A percentile compares a stretch with the other conserved stretches of the same genome.
These are phyloP conservation scores for Orthosia gothica DNA, from an alignment of 2,888 invertebrate species.

Conservation along the genomic window DNA sequence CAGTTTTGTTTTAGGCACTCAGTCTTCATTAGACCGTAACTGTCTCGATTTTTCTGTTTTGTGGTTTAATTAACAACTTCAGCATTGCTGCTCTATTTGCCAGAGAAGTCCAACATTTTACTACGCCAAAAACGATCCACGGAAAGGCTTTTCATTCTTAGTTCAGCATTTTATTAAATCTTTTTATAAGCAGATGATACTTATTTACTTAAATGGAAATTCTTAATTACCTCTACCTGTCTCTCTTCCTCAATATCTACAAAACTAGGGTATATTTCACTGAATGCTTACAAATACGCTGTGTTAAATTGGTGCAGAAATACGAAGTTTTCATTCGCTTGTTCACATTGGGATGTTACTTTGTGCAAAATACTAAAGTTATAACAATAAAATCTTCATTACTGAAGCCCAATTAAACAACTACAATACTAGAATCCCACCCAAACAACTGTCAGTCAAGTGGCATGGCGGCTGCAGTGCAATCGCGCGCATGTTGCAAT, in stretches of 20 bases:
- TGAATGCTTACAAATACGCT: neutral
- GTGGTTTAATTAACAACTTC: conserved; percentile 54
- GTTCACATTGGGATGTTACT: neutral
- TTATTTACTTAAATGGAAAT: neutral
- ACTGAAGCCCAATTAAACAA: conserved; percentile 19
- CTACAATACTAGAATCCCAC: conserved; percentile 47
- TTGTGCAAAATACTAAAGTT: neutral
- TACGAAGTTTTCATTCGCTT: neutral
- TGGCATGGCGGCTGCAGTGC: conserved; percentile 65
- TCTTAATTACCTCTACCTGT: neutral
- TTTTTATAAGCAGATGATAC: neutral
- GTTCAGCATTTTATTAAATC: neutral
- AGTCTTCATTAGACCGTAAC: conserved; percentile 57
- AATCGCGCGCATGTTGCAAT: conserved; percentile 74
- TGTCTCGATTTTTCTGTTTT: conserved; percentile 52
- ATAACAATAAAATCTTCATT: neutral
- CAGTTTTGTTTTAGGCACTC: conserved; percentile 48
- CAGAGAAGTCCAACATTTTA: conserved; percentile 10
- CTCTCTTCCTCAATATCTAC: no score
- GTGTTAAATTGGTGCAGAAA: neutral
- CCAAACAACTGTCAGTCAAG: conserved; percentile 72
- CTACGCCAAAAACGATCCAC: conserved; percentile 7
- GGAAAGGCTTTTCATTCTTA: neutral
- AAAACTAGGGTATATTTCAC: no score
- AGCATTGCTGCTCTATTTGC: conserved; percentile 22